A percentile compares a stretch with the other conserved stretches of the same genome.
Conservation (phyloP, 2,113 vertebrate genomes). For the Acanthochromis polyacanthus region DNA sequence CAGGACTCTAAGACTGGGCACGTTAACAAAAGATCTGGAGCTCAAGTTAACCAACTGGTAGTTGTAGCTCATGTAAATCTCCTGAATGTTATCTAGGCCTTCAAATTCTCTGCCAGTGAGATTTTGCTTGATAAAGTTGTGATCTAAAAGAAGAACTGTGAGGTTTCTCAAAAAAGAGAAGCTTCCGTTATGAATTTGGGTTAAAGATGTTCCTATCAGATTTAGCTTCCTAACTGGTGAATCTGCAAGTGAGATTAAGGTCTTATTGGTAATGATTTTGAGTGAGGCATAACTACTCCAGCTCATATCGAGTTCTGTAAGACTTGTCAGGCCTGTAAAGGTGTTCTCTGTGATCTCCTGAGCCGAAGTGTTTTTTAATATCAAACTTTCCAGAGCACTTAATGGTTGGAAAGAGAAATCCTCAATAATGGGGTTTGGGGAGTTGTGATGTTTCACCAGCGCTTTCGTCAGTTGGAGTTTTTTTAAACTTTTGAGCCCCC, state of each 20-base stretch:
- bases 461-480: conserved; percentile 86
- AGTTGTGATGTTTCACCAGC: conserved; percentile 62
- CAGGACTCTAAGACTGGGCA: conserved; percentile 87
- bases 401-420: conserved; percentile 90
- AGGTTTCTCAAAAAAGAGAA: conserved; percentile 88
- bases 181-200: conserved; percentile 78
- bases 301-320: conserved; percentile 87
- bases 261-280: conserved; percentile 85
- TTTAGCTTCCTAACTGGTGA: conserved; percentile 90
- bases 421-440: conserved; percentile 78
- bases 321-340: conserved; percentile 88
- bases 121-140: conserved; percentile 90
- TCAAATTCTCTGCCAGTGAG: conserved; percentile 90
- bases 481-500: conserved; percentile 87
- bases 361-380: conserved; percentile 85
- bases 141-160: conserved; percentile 86
- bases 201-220: conserved; percentile 86
- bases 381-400: conserved; percentile 85
- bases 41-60: conserved; percentile 83
- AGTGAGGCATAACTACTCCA: conserved; percentile 80
- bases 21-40: conserved; percentile 85
- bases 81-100: conserved; percentile 86
- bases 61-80: conserved; percentile 91
- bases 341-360: conserved; percentile 80
- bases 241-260: conserved; percentile 88